Evolutionary conservation across 2,797 vertebrate genomes (phyloP).

Genomic region (Myotis vivesi): DNA sequence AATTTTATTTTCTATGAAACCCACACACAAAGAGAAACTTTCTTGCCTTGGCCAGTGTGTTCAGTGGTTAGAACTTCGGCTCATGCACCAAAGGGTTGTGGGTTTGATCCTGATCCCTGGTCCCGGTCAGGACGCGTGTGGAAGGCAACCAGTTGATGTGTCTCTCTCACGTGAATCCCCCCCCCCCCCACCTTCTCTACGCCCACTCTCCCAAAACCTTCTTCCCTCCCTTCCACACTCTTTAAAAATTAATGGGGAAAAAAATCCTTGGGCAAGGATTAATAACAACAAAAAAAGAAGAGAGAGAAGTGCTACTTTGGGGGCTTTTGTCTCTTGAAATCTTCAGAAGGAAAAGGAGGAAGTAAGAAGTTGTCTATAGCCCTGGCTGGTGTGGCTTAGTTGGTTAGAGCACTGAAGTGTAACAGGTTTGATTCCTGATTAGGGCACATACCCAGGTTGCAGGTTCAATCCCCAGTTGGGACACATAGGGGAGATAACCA

Average conservation of each 20-base stretch:
- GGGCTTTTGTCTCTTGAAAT: conserved; percentile 9
- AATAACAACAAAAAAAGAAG: background rate
- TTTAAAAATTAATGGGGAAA: background rate
- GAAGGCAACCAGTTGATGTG: background rate
- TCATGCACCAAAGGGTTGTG: background rate
- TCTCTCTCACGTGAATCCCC: background rate
- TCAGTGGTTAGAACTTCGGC: background rate
- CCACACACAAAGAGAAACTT: background rate
- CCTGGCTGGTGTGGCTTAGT: background rate
- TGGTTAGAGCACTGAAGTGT: background rate
- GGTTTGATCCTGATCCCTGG: background rate
- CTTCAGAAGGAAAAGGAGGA: conserved; percentile 31
- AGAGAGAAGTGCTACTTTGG: background rate
- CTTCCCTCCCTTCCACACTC: background rate
- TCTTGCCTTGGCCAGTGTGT: background rate
- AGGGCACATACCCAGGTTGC: background rate
- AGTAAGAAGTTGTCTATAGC: background rate
- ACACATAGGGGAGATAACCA: background rate
- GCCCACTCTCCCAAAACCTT: background rate
- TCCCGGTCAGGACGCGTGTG: background rate
- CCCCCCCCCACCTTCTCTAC: too few relatives aligned
- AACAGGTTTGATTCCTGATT: background rate
- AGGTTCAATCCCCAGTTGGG: background rate
- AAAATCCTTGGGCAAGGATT: background rate
- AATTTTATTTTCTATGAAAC: background rate